These are phyloP conservation scores for Stichodactyla helianthus DNA, from an alignment of 64 coral and sea anemone genomes.

Conservation along the genomic window DNA sequence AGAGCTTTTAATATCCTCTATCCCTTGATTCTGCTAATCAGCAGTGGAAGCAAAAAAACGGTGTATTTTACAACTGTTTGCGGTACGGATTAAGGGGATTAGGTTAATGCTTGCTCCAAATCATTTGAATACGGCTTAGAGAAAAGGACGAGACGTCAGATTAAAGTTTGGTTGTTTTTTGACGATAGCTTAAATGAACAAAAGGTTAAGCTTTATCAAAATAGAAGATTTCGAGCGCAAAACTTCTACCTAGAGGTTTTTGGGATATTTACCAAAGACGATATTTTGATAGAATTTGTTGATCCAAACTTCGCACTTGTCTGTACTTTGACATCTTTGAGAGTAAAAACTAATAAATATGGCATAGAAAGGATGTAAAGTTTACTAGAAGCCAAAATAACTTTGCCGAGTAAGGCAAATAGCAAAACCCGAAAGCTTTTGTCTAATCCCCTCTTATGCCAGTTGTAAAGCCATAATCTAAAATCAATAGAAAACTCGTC, in stretches of 20 bases:
- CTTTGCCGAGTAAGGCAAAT: background rate
- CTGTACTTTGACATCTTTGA: background rate
- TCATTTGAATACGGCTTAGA: conserved; percentile 17
- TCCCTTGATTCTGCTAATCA: conserved; percentile 2
- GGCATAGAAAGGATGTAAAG: background rate
- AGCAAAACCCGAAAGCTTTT: background rate
- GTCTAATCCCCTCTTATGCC: background rate
- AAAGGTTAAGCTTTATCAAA: conserved; percentile 22
- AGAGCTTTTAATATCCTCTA: conserved; percentile 8
- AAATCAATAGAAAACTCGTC: conserved; percentile 15
- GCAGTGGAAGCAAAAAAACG: conserved; percentile 7
- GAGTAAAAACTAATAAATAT: background rate
- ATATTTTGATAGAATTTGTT: background rate
- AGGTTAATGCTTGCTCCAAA: conserved; percentile 26
- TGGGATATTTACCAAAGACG: background rate
- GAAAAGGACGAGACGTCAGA: conserved; percentile 13
- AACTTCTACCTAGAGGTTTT: background rate
- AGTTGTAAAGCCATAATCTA: conserved; percentile 1
- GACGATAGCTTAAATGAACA: conserved; percentile 24
- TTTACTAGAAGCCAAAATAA: background rate
- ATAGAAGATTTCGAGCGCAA: background rate
- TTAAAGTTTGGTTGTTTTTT: background rate
- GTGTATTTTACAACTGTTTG: conserved; percentile 25
- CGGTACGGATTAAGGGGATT: conserved; percentile 27
- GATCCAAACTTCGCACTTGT: background rate